Evolutionary conservation across 2,113 vertebrate species (phyloP).

Genomic region (Tauraco erythrolophus): DNA sequence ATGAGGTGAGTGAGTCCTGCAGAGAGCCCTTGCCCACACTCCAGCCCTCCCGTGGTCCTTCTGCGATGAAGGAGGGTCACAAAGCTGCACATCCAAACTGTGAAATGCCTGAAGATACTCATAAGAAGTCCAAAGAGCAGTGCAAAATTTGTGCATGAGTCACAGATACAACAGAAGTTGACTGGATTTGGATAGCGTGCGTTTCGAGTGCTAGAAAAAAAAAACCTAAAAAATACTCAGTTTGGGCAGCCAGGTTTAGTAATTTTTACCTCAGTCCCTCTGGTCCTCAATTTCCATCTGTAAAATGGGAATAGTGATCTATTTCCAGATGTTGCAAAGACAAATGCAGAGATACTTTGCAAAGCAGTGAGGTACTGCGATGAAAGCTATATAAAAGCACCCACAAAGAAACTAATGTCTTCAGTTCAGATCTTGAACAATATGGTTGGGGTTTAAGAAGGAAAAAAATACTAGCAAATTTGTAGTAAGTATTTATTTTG

Average conservation of each 20-base stretch:
- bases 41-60: rapidly evolving
- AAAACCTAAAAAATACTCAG: not conserved
- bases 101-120: not conserved
- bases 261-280: not conserved
- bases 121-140: not conserved
- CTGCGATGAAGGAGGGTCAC: rapidly evolving
- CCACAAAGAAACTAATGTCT: not conserved
- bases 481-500: not conserved
- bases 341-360: not conserved
- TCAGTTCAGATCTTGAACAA: not conserved
- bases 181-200: not conserved
- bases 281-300: not conserved
- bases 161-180: not conserved
- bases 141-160: not conserved
- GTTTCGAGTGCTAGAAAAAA: not conserved
- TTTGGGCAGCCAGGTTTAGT: not conserved
- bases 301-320: not conserved
- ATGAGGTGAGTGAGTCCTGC: not conserved
- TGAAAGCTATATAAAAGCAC: not conserved
- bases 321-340: not conserved
- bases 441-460: not conserved
- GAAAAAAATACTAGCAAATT: not conserved
- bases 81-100: not conserved
- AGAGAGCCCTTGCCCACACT: not conserved
- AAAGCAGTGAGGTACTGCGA: not conserved